Evolutionary conservation across 2,888 invertebrate species (phyloP), one percentile per base, ranked within the genome.

Genomic region (Cylindroiulus punctatus): DNA sequence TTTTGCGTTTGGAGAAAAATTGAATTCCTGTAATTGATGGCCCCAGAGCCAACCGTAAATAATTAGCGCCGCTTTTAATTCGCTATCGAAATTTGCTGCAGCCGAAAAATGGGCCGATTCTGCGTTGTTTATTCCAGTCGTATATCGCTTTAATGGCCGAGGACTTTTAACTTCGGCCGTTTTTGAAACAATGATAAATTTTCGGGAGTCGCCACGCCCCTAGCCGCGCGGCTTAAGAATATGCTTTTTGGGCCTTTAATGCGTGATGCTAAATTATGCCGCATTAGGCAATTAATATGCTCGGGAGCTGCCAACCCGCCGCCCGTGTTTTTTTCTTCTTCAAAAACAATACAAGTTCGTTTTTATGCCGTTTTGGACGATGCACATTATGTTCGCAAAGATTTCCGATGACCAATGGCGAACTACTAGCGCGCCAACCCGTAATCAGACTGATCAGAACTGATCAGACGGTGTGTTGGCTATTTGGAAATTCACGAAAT

Each of bases 201-300:
- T 65, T 65, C 65, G 26, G 65, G 65, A 65, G 65, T 65, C 26
- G 65, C 65, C 65, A 65, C 65, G 65, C 65, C 65, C 65, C 65
- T 22, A n/a, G 26, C 26, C 2, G 26, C 22, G 22, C 65, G 65
- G 65, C 65, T 65, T 65, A 65, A 65, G 65, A 65, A 65, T 65
- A 65, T 65, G 65, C 26, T 22, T 65, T 52, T 65, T 22, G 65
- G 65, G 22, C 65, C 26, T 26, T 65, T 65, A 65, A 65, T 65
- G 65, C 65, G 65, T 65, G 65, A 22, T 65, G 65, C 65, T 65
- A 65, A 65, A 65, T 65, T 65, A 65, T 65, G 65, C 65, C 65
- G 47, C 47, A 52, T 52, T 19, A 19, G n/a, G 65, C 65, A 65
- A 65, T 65, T 65, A 65, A 65, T 65, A 65, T 65, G 65, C 65